Evolutionary conservation across 2,888 invertebrate genomes (phyloP), one percentile per base, ranked within the genome.

Genomic region (Cyclophora punctaria): DNA sequence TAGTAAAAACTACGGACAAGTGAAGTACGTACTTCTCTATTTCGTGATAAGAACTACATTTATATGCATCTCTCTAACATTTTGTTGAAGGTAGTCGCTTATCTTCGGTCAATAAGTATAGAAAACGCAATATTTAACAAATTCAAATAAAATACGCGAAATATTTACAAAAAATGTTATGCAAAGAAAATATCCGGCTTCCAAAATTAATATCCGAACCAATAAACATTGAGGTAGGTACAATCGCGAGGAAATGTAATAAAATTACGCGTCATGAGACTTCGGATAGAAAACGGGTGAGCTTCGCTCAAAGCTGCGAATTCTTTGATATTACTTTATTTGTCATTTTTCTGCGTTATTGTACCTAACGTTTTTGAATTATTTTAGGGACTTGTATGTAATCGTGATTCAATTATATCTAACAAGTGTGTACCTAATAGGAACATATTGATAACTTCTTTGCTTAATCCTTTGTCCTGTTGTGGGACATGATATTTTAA

Each of bases 291-390:
- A 37, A 67, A 64, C 60, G 64, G 59, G 20, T 44, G 34, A 44
- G 64, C 60, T 57, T 60, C 56, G 63, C 59, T 66, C 63, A 67
- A 70, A 68, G 67, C 64, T 64, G 65, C 60, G 69, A 71, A 67
- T 69, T 68, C 74, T 79, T 78, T 77, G 75, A 78, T 76, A 78
- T 76, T 73, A 72, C 69, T 75, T 77, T 75, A 78, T 78, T 71
- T 65, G 71, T 69, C 71, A 66, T 61, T 59, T 62, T 67, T 67
- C 67, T 37, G 37, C 66, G 64, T 62, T 66, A 20, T 20, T 64
- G 66, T 55, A 67, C 59, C 61, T 67, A 67, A 69, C 64, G 65
- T 35, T 47, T 46, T 37, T 44, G 34, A 6, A n/a, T 40, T 41
- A 34, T 33, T 44, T 3, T 34, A 2, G 20, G 33, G 20, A 44